Evolutionary conservation across 2,113 vertebrate species (phyloP).

Genomic region (Willisornis vidua): DNA sequence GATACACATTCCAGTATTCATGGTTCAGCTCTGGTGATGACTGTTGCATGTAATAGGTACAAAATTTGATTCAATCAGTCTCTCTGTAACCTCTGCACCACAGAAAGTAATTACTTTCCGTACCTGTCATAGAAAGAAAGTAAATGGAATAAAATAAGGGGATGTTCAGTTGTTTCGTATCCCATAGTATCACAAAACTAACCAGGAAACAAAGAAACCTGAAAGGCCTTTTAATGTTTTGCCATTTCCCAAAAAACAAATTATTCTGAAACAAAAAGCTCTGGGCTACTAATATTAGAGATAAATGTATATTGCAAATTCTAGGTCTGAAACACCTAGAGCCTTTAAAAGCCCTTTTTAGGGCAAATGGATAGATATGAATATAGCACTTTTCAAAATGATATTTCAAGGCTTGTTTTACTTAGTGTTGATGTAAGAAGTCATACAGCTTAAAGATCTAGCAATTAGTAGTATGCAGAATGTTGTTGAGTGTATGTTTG

Average conservation of each 20-base stretch:
- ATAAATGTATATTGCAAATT: background rate
- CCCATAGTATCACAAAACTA: background rate
- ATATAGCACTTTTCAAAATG: background rate
- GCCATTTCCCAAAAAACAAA: background rate
- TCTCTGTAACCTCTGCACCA: background rate
- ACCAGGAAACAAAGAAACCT: background rate
- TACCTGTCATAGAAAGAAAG: background rate
- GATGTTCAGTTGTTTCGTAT: background rate
- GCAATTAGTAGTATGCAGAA: background rate
- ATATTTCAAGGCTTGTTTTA: background rate
- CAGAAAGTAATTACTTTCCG: background rate
- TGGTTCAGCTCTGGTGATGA: constrained; percentile 41
- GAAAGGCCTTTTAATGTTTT: background rate
- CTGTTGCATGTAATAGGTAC: constrained; percentile 26
- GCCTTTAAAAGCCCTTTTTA: background rate
- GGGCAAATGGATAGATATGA: background rate
- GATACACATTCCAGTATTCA: constrained; percentile 51
- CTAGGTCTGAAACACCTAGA: background rate
- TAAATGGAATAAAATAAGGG: background rate
- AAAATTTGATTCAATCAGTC: constrained; percentile 7
- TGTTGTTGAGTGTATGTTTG: background rate
- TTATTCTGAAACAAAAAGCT: background rate
- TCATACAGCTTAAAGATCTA: background rate
- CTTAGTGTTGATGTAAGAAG: background rate
- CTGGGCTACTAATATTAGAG: background rate